These are phyloP conservation scores for Bacillus rossius DNA, from an alignment of 1,140 invertebrate species.

Conservation along the genomic window DNA sequence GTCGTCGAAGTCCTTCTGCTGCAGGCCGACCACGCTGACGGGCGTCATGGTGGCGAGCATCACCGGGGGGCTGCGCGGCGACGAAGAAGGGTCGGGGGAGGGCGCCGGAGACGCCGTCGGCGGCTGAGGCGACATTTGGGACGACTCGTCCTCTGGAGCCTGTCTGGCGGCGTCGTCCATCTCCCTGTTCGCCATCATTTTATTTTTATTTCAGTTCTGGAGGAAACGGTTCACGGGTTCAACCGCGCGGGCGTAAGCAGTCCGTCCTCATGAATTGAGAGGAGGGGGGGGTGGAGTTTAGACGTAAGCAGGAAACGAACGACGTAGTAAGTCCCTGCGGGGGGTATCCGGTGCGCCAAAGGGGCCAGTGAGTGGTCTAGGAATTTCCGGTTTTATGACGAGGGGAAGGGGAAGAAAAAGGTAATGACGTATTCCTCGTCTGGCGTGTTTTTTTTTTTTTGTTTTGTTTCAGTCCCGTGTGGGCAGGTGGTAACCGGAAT, in stretches of 20 bases:
- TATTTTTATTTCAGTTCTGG: not conserved
- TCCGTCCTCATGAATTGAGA: not conserved
- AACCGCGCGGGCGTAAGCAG: not conserved
- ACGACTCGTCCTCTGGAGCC: not conserved
- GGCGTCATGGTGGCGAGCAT: slow-evolving; percentile 72
- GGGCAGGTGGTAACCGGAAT: not conserved
- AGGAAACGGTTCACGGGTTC: not conserved
- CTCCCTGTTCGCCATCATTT: slow-evolving; percentile 1
- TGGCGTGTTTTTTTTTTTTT: not conserved
- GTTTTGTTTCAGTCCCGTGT: not conserved
- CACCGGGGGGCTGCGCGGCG: slow-evolving; percentile 49
- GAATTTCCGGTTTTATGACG: not conserved
- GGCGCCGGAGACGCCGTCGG: slow-evolving; percentile 5
- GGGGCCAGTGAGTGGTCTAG: not conserved
- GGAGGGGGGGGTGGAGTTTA: too few relatives aligned
- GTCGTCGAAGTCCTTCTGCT: slow-evolving; percentile 46
- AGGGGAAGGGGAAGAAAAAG: not conserved
- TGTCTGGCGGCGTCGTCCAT: not conserved
- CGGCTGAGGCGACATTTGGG: not conserved
- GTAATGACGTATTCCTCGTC: not conserved
- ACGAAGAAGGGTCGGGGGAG: not conserved
- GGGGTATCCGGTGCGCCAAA: not conserved
- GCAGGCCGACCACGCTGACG: slow-evolving; percentile 58
- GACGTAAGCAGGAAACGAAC: not conserved
- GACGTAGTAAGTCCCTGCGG: not conserved